Evolutionary conservation across 2,113 vertebrate genomes (phyloP), one percentile per base, ranked within the genome.

Genomic region (Rhabdornis inornatus): DNA sequence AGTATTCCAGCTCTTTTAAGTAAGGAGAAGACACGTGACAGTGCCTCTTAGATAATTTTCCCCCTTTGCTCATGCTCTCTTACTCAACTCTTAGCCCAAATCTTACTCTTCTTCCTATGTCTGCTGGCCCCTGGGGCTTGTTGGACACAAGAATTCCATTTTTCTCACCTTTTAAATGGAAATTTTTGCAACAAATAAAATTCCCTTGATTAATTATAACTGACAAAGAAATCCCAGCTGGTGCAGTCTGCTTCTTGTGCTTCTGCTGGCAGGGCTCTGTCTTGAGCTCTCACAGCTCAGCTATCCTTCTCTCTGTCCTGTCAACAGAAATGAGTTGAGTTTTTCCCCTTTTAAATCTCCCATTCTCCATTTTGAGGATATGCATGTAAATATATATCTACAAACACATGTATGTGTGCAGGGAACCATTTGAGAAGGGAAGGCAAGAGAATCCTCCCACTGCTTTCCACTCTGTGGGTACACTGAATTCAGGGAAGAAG

Each of bases 381-480:
- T 28, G 20, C 8, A 30, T 52, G 19, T 79, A 35, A 45, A 60
- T 19, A 44, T 9, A 49, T 1, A 56, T 1, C 31, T 0, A 61
- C 0, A 53, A 2, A 57, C 5, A 45, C 0, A 47, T 1, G 11
- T 8, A 12, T 13, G 17, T 18, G 27, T 35, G 55, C 8, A 52
- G 35, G 22, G n/a, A 77, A 28, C 25, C 0, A 0, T 20, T 70
- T 4, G 24, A 83, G 31, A 88, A 65, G 15, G 28, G 20, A 87
- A 70, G 59, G 42, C 72, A 72, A 53, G 8, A 69, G 23, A 76
- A 80, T 40, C 45, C 7, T 94, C 56, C 37, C 9, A 11, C 49
- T 60, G 19, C 27, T 20, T 40, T 24, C 25, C 7, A 10, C 42
- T 22, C 47, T 5, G 0, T 40, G 44, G 13, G 17, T 60, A 31